Percentiles rank a stretch among this genome's conserved stretches.
Evolutionary conservation across 2,888 invertebrate species (phyloP).

Genomic region (Melolontha melolontha): DNA sequence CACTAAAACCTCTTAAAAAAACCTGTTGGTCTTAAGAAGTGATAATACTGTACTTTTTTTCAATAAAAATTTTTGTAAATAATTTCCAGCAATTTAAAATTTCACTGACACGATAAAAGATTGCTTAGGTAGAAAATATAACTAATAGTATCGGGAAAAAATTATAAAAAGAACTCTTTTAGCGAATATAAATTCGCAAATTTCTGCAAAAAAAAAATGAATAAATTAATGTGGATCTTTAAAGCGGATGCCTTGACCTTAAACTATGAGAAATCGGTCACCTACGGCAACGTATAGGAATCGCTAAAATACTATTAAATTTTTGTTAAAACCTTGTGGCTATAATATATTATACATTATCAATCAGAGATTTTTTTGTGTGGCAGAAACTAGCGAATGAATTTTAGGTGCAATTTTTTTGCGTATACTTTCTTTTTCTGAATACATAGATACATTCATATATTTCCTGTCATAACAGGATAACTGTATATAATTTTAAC

Average conservation of each 20-base stretch:
- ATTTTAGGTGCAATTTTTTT: conserved; percentile 12
- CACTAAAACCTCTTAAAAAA: too few relatives aligned
- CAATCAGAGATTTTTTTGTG: conserved; percentile 1
- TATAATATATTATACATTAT: conserved; percentile 7
- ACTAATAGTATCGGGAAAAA: too few relatives aligned
- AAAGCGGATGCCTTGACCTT: conserved; percentile 31
- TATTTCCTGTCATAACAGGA: background rate
- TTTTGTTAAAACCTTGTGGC: background rate
- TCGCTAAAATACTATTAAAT: conserved; percentile 15
- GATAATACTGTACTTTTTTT: too few relatives aligned
- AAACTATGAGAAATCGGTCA: conserved; percentile 10
- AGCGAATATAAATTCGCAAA: too few relatives aligned
- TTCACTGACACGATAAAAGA: too few relatives aligned
- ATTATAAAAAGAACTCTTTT: too few relatives aligned
- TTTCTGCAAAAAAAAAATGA: too few relatives aligned
- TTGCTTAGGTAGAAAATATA: too few relatives aligned
- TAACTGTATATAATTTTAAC: background rate
- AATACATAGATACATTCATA: background rate
- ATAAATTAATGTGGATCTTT: background rate
- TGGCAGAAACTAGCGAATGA: background rate
- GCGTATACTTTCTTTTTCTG: background rate
- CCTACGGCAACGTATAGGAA: conserved; percentile 8
- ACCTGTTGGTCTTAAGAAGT: too few relatives aligned
- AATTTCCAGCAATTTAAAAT: too few relatives aligned
- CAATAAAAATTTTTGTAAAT: too few relatives aligned